A percentile compares a stretch with the other conserved stretches of the same genome.
phyloP scores from a whole-genome alignment of 1,140 invertebrate species.

The Drosophila fuyamai region DNA sequence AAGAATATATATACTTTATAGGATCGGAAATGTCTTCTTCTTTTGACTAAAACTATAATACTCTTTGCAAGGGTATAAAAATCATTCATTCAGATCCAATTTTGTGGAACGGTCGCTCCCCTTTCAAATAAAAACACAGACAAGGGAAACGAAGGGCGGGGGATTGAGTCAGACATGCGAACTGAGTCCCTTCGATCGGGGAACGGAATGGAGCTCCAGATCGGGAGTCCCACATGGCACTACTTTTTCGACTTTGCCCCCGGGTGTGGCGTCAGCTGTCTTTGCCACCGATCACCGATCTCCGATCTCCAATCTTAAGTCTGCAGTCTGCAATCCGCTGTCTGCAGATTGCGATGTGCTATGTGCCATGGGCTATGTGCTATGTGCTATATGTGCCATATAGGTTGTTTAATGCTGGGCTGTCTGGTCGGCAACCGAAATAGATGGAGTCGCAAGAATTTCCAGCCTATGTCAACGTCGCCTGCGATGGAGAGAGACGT shows the following conservation, averaged over 20 bases:
- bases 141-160: neutral
- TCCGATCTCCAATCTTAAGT: neutral
- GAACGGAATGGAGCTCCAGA: neutral
- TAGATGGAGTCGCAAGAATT: constrained; percentile 68
- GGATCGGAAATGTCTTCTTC: no score
- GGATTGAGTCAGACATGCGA: constrained; percentile 5
- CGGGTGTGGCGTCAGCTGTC: constrained; percentile 42
- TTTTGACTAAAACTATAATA: no score
- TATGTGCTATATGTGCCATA: neutral
- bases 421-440: constrained; percentile 53
- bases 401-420: constrained; percentile 11
- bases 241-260: constrained; percentile 39
- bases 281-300: constrained; percentile 5
- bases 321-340: constrained; percentile 14
- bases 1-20: no score
- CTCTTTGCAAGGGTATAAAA: neutral
- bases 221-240: constrained; percentile 17
- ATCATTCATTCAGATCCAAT: constrained; percentile 2
- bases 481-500: constrained; percentile 38
- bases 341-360: constrained; percentile 9
- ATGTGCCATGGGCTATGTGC: constrained; percentile 6
- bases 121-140: neutral
- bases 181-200: constrained; percentile 5
- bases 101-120: neutral
- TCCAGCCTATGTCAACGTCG: constrained; percentile 72